These are phyloP conservation scores for Torymus aiolomorphi DNA, from an alignment of 2,888 invertebrate species.

Conservation along the genomic window DNA sequence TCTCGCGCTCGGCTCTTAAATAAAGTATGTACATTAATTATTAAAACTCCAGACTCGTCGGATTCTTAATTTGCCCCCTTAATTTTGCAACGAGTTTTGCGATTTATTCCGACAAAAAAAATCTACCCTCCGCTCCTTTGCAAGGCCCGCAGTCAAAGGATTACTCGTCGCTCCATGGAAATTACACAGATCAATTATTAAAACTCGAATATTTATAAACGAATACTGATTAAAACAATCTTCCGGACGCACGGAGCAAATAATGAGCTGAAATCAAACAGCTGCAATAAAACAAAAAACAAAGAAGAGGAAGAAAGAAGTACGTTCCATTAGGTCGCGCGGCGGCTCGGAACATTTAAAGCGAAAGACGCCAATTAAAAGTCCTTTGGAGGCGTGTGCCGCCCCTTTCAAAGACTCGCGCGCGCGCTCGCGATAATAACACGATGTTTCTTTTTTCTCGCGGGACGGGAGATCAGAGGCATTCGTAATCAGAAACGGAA, in stretches of 20 bases:
- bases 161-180: no score
- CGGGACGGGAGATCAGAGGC: background rate
- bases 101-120: no score
- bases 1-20: no score
- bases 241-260: background rate
- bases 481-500: constrained; percentile 14
- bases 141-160: no score
- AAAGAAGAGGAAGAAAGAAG: background rate
- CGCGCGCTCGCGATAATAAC: constrained; percentile 9
- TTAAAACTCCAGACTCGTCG: no score
- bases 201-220: background rate
- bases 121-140: no score
- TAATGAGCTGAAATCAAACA: background rate
- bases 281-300: background rate
- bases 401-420: background rate
- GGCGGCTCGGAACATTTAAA: background rate
- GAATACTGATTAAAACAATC: constrained; percentile 7
- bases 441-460: background rate
- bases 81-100: no score
- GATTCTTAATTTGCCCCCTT: no score
- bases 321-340: no score
- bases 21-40: no score
- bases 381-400: constrained; percentile 13
- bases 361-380: constrained; percentile 1
- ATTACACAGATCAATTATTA: constrained; percentile 6